Conservation (phyloP, 2,797 vertebrate species). For the Gephyroberyx darwinii region DNA sequence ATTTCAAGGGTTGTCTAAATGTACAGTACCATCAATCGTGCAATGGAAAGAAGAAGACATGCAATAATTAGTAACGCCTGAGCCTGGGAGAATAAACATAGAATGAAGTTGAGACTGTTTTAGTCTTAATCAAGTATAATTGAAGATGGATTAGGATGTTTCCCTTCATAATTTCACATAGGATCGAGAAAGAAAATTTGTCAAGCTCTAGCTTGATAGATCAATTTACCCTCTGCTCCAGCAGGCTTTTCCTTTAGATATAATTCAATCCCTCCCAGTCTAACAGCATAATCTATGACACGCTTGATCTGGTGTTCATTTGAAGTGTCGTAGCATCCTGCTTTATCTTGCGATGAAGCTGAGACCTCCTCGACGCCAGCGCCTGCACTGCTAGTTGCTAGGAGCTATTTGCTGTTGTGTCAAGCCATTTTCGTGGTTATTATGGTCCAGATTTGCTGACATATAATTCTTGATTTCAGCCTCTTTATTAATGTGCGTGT, state of each 20-base stretch:
- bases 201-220: conserved; percentile 80
- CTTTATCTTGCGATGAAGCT: conserved; percentile 70
- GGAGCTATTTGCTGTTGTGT: conserved; percentile 67
- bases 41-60: conserved; percentile 4
- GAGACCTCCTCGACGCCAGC: conserved; percentile 59
- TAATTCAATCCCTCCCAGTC: conserved; percentile 78
- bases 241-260: conserved; percentile 71
- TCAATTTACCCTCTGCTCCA: conserved; percentile 80
- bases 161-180: conserved; percentile 74
- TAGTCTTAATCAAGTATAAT: conserved; percentile 67
- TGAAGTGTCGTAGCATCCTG: conserved; percentile 79
- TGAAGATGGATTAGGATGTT: conserved; percentile 77
- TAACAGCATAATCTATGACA: conserved; percentile 77
- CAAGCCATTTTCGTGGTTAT: conserved; percentile 71
- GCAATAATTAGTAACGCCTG: conserved; percentile 39
- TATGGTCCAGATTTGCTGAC: conserved; percentile 53
- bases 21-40: background rate
- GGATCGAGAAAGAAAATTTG: conserved; percentile 71
- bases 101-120: conserved; percentile 64
- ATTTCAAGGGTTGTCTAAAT: conserved; percentile 22
- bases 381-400: conserved; percentile 55
- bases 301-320: conserved; percentile 81
- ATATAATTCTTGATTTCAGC: conserved; percentile 42
- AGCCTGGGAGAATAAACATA: conserved; percentile 28
- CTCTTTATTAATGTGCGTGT: conserved; percentile 49